Base-by-base conservation (phyloP, 2,113 vertebrate species). In the Rattus rattus region DNA sequence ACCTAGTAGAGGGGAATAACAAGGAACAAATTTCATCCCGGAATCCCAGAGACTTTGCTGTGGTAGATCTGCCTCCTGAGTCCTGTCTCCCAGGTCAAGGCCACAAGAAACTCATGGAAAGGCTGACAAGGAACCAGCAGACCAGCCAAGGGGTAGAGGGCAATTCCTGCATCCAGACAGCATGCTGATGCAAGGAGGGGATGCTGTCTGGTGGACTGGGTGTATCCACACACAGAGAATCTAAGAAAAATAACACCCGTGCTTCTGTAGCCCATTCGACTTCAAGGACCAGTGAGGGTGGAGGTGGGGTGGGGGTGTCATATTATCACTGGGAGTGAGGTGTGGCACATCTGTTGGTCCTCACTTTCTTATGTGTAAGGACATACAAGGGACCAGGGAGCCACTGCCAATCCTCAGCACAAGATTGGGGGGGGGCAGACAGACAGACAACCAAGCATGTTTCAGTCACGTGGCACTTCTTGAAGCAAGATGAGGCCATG, bases 401-500 rank as follows among this genome's bases (percentile, higher is more conserved):
- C 61, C 54, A 47, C 30, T 4, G 4, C 84, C n/a, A 6, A 28
- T 61, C 86, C 79, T 92, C 49, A 39, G 84, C 69, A 90, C 67
- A 92, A 72, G 33, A 90, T 9, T 2, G 43, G 43, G 43, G 43
- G 43, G 43, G 43, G 43, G 43, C 43, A 43, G 43, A 43, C 43
- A 92, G 93, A 65, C 30, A 90, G 24, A 92, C 3, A 33, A 30
- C 81, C 67, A 84, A 7, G 43, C 10, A 36, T 14, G 22, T 67
- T 72, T 94, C 56, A 81, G 39, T 92, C 94, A 79, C 59, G 83
- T 28, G 26, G 54, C 59, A 59, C 52, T 93, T 84, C 79, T 79
- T 77, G 47, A 49, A 54, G 93, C 28, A 80, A 80, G 77, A 70
- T 43, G 11, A 67, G 39, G 47, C 30, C 33, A 75, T 59, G 7